A percentile compares a stretch with the other conserved stretches of the same genome.
Conservation (phyloP, 2,113 vertebrate species). For the Cepphus grylle region DNA sequence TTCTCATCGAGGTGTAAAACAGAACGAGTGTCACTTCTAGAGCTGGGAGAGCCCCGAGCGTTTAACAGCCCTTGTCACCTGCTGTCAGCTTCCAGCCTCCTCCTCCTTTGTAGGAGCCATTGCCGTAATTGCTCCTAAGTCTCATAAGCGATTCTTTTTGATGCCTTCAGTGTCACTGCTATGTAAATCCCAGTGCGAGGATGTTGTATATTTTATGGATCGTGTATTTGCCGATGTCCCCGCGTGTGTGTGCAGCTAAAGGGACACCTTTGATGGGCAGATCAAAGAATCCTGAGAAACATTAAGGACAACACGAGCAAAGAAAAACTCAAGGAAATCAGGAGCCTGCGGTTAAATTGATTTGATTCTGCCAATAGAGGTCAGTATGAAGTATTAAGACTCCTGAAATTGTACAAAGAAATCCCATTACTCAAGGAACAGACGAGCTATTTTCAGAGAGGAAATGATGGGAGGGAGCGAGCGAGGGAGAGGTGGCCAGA, state of each 20-base stretch:
- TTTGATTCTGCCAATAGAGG: not conserved
- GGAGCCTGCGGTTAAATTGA: not conserved
- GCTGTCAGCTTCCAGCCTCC: not conserved
- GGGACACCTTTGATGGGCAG: not conserved
- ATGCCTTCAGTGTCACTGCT: not conserved
- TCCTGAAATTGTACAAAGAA: not conserved
- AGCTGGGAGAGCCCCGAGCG: not conserved
- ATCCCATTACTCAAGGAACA: not conserved
- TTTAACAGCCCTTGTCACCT: not conserved
- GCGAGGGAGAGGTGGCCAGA: not conserved
- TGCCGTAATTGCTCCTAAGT: not conserved
- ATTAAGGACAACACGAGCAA: not conserved
- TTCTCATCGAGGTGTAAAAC: not conserved
- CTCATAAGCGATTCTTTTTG: conserved; percentile 15
- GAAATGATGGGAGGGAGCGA: not conserved
- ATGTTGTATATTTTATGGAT: conserved; percentile 5
- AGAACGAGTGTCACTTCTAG: accelerated
- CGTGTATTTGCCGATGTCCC: not conserved
- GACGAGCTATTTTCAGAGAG: not conserved
- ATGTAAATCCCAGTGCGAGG: not conserved
- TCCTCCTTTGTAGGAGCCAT: not conserved
- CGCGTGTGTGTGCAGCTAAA: not conserved
- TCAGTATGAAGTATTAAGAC: not conserved
- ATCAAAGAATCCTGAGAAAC: not conserved
- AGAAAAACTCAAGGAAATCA: not conserved